A percentile compares a stretch with the other conserved stretches of the same genome.
Evolutionary conservation across 2,113 vertebrate genomes (phyloP).

Genomic region (Aplodontia rufa): DNA sequence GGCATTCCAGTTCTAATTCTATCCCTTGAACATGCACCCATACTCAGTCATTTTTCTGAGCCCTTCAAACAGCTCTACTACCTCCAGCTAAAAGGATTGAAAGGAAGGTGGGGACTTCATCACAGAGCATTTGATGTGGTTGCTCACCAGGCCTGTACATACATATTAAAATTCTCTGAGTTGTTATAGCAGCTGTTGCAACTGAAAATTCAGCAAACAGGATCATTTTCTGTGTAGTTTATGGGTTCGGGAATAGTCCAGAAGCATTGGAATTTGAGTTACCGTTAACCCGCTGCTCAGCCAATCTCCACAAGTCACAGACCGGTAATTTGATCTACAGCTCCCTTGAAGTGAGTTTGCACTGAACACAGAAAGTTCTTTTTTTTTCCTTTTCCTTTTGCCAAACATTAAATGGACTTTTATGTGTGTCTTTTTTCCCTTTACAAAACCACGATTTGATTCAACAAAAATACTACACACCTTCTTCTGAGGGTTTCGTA

Average conservation of each 20-base stretch:
- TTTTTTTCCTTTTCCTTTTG: slow-evolving; percentile 39
- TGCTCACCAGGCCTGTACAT: slow-evolving; percentile 69
- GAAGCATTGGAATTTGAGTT: slow-evolving; percentile 82
- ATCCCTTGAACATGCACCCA: not conserved
- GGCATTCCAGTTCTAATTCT: not conserved
- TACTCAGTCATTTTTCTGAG: not conserved
- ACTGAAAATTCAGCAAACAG: slow-evolving; percentile 83
- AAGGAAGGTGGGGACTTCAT: slow-evolving; percentile 66
- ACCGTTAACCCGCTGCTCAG: slow-evolving; percentile 76
- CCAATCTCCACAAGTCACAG: slow-evolving; percentile 80
- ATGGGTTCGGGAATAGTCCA: slow-evolving; percentile 80
- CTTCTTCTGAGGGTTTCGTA: slow-evolving; percentile 61
- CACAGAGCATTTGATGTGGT: slow-evolving; percentile 76
- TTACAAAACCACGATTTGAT: slow-evolving; percentile 78
- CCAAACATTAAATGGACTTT: slow-evolving; percentile 80
- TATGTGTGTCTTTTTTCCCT: slow-evolving; percentile 74
- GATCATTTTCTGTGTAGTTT: slow-evolving; percentile 84
- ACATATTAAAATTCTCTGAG: slow-evolving; percentile 80
- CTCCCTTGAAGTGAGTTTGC: slow-evolving; percentile 82
- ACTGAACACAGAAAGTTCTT: slow-evolving; percentile 73
- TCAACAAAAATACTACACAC: slow-evolving; percentile 75
- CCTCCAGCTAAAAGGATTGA: slow-evolving; percentile 40
- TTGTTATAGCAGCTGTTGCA: slow-evolving; percentile 84
- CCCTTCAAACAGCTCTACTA: slow-evolving; percentile 51
- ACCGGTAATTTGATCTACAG: slow-evolving; percentile 82